Conservation (phyloP, 2,888 invertebrate species). For the Drosophila monieri region DNA sequence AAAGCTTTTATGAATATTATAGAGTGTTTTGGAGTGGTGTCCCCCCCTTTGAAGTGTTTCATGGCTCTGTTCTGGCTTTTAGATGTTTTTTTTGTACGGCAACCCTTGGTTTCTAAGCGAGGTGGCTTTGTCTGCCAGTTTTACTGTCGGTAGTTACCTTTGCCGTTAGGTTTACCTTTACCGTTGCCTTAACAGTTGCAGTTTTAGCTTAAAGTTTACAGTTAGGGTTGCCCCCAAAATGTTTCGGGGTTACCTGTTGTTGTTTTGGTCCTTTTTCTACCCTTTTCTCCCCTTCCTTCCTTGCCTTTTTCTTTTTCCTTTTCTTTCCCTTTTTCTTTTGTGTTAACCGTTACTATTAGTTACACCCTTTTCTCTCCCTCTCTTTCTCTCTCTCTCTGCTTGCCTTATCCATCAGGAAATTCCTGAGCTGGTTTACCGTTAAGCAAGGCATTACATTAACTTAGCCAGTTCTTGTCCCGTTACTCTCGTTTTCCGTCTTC, state of each 20-base stretch:
- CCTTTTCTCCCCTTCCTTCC: background rate
- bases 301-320: background rate
- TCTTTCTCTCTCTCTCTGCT: too few relatives aligned
- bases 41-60: background rate
- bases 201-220: background rate
- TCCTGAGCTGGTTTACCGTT: conserved; percentile 3
- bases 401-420: background rate
- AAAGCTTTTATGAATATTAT: background rate
- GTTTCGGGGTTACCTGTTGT: conserved; percentile 22
- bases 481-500: conserved; percentile 6
- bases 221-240: background rate
- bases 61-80: background rate
- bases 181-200: conserved; percentile 4
- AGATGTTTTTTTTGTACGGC: background rate
- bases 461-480: conserved; percentile 13
- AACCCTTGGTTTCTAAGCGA: background rate
- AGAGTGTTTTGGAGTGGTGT: too few relatives aligned
- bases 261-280: background rate
- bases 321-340: conserved; percentile 3
- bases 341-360: conserved; percentile 35
- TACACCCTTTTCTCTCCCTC: conserved; percentile 10
- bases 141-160: conserved; percentile 5
- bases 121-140: background rate
- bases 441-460: conserved; percentile 41
- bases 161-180: conserved; percentile 1